Evolutionary conservation across 2,888 invertebrate species (phyloP).

Genomic region (Liopterus haemorrhoidalis): DNA sequence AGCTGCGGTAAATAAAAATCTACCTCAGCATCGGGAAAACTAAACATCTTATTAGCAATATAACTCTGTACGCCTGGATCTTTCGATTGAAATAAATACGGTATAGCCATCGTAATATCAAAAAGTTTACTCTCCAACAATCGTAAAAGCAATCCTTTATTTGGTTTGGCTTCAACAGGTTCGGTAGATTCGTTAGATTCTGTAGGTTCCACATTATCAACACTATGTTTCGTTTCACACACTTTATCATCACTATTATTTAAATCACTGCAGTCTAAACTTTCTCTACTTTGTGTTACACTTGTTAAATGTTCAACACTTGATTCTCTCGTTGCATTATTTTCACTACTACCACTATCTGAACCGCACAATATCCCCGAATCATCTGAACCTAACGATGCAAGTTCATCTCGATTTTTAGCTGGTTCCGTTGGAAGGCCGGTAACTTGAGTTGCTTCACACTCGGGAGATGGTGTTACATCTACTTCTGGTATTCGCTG

Average conservation of each 20-base stretch:
- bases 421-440: constrained; percentile 39
- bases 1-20: constrained; percentile 98
- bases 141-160: constrained; percentile 70
- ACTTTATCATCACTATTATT: constrained; percentile 27
- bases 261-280: constrained; percentile 55
- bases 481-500: constrained; percentile 85
- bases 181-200: not conserved
- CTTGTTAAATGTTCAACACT: constrained; percentile 48
- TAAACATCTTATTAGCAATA: constrained; percentile 96
- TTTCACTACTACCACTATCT: constrained; percentile 48
- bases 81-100: constrained; percentile 96
- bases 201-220: constrained; percentile 24
- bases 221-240: constrained; percentile 31
- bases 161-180: constrained; percentile 41
- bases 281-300: constrained; percentile 64
- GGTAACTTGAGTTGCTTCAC: constrained; percentile 48
- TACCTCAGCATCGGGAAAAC: constrained; percentile 84
- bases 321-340: constrained; percentile 48
- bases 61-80: constrained; percentile 97
- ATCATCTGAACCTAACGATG: constrained; percentile 70
- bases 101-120: constrained; percentile 97
- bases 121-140: constrained; percentile 96
- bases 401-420: constrained; percentile 52
- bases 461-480: constrained; percentile 59
- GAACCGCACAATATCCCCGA: constrained; percentile 67